Evolutionary conservation across 30 jellyfish, hydroid and myxozoan genomes (phyloP).

Genomic region (Aurelia aurita complex sp. Pacific): DNA sequence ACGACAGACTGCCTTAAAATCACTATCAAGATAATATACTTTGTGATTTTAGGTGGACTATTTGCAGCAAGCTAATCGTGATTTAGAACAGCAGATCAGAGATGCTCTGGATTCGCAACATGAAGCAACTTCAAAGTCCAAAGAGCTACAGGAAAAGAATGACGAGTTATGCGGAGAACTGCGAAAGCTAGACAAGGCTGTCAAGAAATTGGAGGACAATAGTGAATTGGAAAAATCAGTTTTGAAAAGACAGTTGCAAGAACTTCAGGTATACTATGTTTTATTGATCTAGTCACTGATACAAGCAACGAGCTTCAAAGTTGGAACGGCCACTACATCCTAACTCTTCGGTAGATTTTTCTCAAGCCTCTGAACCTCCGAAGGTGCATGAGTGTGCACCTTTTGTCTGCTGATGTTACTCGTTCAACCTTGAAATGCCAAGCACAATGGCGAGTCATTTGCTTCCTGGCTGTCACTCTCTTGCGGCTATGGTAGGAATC

Average conservation of each 20-base stretch:
- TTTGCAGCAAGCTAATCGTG: conserved; percentile 94
- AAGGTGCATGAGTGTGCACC: no score
- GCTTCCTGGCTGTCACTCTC: no score
- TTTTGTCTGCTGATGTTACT: no score
- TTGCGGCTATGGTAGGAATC: no score
- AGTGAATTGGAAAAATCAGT: conserved; percentile 43
- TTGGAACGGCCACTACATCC: no score
- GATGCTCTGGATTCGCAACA: conserved; percentile 62
- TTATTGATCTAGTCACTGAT: no score
- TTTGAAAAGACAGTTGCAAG: conserved; percentile 58
- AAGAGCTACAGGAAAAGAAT: conserved; percentile 81
- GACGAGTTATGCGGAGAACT: conserved; percentile 93
- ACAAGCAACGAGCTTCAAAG: no score
- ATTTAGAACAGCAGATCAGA: conserved; percentile 79
- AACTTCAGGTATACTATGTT: conserved; percentile 34
- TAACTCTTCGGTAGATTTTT: no score
- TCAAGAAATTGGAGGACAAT: conserved; percentile 63
- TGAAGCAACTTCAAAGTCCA: conserved; percentile 53
- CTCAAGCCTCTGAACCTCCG: no score
- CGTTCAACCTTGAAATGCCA: no score
- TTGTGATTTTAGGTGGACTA: conserved; percentile 80
- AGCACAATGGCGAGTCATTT: no score
- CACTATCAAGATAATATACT: neutral
- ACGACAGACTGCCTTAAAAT: no score
- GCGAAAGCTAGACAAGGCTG: conserved; percentile 73